A percentile compares a stretch with the other conserved stretches of the same genome.
These are phyloP conservation scores for Conus ventricosus DNA, from an alignment of 1,140 invertebrate species.

Conservation along the genomic window DNA sequence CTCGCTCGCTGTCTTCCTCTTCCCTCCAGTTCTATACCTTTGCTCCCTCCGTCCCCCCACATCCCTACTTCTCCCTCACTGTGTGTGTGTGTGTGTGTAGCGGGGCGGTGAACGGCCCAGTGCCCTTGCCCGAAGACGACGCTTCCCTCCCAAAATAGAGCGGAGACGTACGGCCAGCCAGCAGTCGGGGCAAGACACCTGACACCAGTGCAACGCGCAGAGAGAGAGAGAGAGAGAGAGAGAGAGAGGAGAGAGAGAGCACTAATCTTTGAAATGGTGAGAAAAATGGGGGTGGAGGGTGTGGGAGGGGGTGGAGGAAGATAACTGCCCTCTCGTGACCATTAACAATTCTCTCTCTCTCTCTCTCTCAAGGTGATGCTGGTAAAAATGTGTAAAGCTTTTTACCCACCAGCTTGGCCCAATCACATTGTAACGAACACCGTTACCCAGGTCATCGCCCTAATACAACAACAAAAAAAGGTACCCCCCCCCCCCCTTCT, in stretches of 20 bases:
- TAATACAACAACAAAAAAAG: no score
- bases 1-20: not conserved
- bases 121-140: conserved; percentile 1
- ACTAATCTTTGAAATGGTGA: not conserved
- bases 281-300: no score
- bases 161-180: not conserved
- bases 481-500: no score
- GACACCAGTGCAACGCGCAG: not conserved
- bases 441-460: no score
- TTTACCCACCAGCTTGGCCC: no score
- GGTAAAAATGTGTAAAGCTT: no score
- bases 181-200: not conserved
- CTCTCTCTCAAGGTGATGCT: no score
- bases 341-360: no score
- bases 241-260: not conserved
- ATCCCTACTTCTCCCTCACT: not conserved
- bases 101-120: not conserved
- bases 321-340: no score
- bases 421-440: no score
- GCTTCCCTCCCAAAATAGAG: not conserved
- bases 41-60: not conserved
- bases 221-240: not conserved
- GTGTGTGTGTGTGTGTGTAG: no score
- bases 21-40: not conserved
- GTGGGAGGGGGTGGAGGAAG: no score